These are phyloP conservation scores for Thalassophryne amazonica DNA, from an alignment of 2,797 vertebrate species.

Conservation along the genomic window DNA sequence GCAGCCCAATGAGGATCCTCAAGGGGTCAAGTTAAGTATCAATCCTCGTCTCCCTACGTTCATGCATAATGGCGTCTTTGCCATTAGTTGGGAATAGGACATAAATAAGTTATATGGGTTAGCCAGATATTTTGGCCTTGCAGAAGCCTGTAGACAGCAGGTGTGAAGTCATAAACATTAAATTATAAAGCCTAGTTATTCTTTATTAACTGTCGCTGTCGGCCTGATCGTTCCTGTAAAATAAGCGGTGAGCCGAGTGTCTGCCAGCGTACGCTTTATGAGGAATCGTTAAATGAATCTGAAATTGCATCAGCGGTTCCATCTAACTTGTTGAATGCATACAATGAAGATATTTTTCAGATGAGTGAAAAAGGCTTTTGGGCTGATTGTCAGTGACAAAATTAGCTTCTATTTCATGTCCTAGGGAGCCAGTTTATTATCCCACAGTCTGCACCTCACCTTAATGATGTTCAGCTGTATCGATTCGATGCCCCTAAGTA, in stretches of 20 bases:
- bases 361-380: conserved; percentile 22
- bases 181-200: conserved; percentile 14
- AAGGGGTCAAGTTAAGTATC: conserved; percentile 48
- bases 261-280: conserved; percentile 25
- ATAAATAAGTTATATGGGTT: conserved; percentile 46
- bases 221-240: conserved; percentile 29
- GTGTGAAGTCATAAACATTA: conserved; percentile 34
- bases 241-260: conserved; percentile 25
- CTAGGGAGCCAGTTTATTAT: conserved; percentile 43
- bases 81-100: conserved; percentile 35
- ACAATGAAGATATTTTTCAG: conserved; percentile 18
- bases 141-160: conserved; percentile 10
- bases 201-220: conserved; percentile 36
- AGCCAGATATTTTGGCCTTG: background rate
- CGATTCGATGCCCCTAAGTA: conserved; percentile 46
- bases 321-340: conserved; percentile 14
- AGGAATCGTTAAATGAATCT: conserved; percentile 43
- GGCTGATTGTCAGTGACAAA: conserved; percentile 29
- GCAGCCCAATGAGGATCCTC: conserved; percentile 53
- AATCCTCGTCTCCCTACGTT: conserved; percentile 34
- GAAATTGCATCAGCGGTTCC: conserved; percentile 29
- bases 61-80: conserved; percentile 19
- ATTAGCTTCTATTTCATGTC: conserved; percentile 33
- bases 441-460: conserved; percentile 20
- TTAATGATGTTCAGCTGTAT: conserved; percentile 57